Evolutionary conservation across 2,888 invertebrate species (phyloP).

Genomic region (Muscina levida): DNA sequence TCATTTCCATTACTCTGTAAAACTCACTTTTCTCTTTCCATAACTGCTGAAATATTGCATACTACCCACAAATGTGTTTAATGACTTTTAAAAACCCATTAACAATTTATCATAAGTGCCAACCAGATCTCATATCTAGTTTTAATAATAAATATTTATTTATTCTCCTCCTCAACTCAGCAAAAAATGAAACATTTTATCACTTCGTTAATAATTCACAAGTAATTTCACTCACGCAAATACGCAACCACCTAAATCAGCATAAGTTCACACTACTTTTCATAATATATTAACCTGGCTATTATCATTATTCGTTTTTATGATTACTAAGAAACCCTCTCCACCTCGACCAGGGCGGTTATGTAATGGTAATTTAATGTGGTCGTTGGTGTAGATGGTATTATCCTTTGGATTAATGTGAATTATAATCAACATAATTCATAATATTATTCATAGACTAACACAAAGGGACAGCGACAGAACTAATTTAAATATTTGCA

Average conservation of each 20-base stretch:
- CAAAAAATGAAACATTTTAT: neutral
- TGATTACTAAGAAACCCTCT: conserved; percentile 29
- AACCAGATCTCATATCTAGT: neutral
- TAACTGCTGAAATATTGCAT: no score
- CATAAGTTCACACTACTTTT: conserved; percentile 6
- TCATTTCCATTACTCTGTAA: no score
- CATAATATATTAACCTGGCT: conserved; percentile 37
- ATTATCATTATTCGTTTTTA: conserved; percentile 21
- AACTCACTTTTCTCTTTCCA: no score
- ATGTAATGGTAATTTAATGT: conserved; percentile 41
- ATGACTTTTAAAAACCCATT: neutral
- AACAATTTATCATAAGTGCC: neutral
- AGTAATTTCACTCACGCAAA: neutral
- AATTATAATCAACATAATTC: conserved; percentile 56
- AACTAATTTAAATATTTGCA: conserved; percentile 34
- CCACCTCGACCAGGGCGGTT: conserved; percentile 6
- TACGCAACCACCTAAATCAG: no score
- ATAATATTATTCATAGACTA: conserved; percentile 40
- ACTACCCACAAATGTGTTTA: no score
- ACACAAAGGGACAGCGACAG: neutral
- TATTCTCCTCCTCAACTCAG: neutral
- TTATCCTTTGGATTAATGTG: conserved; percentile 39
- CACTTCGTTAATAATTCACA: neutral
- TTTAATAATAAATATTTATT: conserved; percentile 7
- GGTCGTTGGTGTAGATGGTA: neutral